Base-by-base conservation (phyloP, 1,140 invertebrate genomes). In the Drosophila nigrodunni region DNA sequence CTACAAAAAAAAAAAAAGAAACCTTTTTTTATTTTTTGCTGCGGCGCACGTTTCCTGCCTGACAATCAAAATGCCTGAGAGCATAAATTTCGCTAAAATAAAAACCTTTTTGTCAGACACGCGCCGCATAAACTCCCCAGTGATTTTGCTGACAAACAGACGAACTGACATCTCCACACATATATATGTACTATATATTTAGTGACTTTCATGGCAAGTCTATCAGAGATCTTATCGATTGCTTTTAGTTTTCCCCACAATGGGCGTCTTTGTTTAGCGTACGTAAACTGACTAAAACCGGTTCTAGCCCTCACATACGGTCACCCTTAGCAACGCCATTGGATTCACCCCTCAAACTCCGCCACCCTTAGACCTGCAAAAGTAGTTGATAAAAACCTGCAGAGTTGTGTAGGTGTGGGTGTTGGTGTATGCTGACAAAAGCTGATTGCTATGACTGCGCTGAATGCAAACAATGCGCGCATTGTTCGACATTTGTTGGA, bases 171-270 rank as follows among this genome's bases (percentile, higher is more conserved):
- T 57, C 52, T 39, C 10, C 44, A 72, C 64, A 67, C 46, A 59
- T 47, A 72, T 55, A 57, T 37, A 44, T 43, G 21, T 41, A 59
- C 25, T 11, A 34, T 54, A 35, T 60, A 25, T 35, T 13, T 41
- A 13, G 46, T 57, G 25, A 41, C 54, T 41, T 21, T 21, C 37
- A 41, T 39, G 11, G 52, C 52, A 61, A 18, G 34, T 70, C 54
- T 55, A 66, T 60, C 50, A 13, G 41, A 49, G 81, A 85, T 85
- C 81, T 85, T 85, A 85, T 85, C 82, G 81, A 80, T 85, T 47
- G 52, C 43, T 44, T 44, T 41, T 54, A 44, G 35, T 30, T 30
- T 30, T 30, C 49, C 1, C 74, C 61, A 80, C 83, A 88, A 79
- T 69, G 75, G 66, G 59, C 18, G 67, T 59, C 80, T 75, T 85